These are phyloP conservation scores for Myrmecophaga tridactyla DNA, from an alignment of 2,113 vertebrate species.

Conservation along the genomic window DNA sequence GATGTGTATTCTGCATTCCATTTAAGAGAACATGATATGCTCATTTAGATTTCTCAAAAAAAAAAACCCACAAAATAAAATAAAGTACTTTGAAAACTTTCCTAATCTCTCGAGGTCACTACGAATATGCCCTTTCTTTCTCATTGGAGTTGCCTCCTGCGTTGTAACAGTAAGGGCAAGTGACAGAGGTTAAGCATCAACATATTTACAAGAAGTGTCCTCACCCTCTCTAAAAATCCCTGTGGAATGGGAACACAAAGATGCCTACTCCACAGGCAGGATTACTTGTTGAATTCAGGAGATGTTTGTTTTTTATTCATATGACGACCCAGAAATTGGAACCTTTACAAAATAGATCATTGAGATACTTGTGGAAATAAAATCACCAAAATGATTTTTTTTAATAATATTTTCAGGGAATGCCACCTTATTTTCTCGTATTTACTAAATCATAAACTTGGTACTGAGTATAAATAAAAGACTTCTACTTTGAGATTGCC, in stretches of 20 bases:
- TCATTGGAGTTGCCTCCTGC: neutral
- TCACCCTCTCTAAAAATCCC: accelerated
- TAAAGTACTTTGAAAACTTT: neutral
- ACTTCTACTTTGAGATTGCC: neutral
- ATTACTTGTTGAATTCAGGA: neutral
- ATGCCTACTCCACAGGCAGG: accelerated
- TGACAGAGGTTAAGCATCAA: neutral
- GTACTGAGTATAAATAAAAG: neutral
- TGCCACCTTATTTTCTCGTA: neutral
- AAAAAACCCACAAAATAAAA: neutral
- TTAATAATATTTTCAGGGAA: neutral
- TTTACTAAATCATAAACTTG: neutral
- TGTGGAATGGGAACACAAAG: neutral
- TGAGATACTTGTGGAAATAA: neutral
- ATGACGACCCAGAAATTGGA: neutral
- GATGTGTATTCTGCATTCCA: neutral
- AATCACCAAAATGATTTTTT: neutral
- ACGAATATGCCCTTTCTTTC: neutral
- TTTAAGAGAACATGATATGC: neutral
- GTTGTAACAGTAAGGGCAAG: neutral
- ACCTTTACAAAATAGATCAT: neutral
- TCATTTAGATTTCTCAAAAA: neutral
- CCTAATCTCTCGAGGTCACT: neutral
- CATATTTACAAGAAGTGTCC: accelerated
- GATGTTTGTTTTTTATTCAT: neutral